phyloP scores from a whole-genome alignment of 2,113 vertebrate genomes.

The Chrysemys picta region DNA sequence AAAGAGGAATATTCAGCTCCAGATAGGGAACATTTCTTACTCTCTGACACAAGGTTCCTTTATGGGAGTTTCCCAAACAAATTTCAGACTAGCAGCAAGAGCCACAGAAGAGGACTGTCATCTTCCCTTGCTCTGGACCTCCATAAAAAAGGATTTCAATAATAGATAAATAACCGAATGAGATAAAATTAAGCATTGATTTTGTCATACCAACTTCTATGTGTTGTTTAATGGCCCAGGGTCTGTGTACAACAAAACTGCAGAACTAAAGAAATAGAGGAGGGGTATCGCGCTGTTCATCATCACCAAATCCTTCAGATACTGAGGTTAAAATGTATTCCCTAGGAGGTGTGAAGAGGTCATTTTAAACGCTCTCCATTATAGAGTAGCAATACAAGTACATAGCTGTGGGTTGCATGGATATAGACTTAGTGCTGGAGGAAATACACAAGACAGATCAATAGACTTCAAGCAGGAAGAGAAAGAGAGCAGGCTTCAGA shows the following conservation, averaged over 20 bases:
- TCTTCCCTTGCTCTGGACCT: not conserved
- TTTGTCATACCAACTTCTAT: constrained; percentile 20
- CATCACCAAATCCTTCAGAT: constrained; percentile 9
- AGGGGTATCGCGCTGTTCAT: not conserved
- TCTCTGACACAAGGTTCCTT: not conserved
- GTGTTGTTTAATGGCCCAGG: constrained; percentile 23
- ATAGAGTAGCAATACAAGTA: not conserved
- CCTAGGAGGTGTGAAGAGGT: not conserved
- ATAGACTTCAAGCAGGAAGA: constrained; percentile 1
- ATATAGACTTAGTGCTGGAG: not conserved
- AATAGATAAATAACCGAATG: not conserved
- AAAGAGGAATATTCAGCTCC: not conserved
- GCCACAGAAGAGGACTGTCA: not conserved
- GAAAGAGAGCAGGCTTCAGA: not conserved
- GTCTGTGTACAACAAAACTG: constrained; percentile 6
- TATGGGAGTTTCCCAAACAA: not conserved
- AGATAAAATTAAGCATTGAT: constrained; percentile 40
- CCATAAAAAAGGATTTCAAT: not conserved
- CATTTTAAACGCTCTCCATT: not conserved
- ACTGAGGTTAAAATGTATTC: not conserved
- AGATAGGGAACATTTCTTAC: not conserved
- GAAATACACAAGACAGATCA: not conserved
- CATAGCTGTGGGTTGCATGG: not conserved
- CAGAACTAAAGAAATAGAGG: not conserved
- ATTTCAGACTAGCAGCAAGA: not conserved